A percentile compares a stretch with the other conserved stretches of the same genome.
Conservation (phyloP, 2,113 vertebrate genomes). For the Amphiprion ocellaris region DNA sequence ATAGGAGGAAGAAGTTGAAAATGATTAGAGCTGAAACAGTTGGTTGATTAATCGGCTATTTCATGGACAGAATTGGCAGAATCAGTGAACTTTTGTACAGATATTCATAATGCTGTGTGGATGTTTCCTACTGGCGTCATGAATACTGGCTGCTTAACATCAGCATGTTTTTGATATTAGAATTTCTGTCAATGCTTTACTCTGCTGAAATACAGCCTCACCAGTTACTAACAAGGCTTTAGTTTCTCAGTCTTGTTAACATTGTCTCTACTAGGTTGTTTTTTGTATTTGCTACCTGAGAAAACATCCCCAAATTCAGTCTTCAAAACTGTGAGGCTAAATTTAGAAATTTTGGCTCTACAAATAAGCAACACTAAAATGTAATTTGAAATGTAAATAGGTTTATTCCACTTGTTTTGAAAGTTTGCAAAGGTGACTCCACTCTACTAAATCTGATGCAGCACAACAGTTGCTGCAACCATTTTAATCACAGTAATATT, state of each 20-base stretch:
- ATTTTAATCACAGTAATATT: background rate
- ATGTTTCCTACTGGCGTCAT: no score
- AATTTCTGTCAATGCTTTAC: no score
- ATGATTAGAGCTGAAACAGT: background rate
- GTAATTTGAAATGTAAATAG: background rate
- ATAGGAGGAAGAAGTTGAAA: conserved; percentile 19
- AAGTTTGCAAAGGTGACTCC: background rate
- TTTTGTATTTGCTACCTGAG: background rate
- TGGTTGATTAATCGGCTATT: background rate
- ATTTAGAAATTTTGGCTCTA: no score
- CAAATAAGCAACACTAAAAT: background rate
- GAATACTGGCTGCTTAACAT: background rate
- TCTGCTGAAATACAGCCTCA: background rate
- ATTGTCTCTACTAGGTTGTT: background rate
- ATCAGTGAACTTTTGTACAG: background rate
- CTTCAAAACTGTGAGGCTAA: background rate
- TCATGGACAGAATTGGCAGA: background rate
- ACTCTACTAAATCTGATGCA: no score
- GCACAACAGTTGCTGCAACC: background rate
- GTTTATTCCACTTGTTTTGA: background rate
- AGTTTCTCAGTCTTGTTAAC: background rate
- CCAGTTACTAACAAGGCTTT: no score
- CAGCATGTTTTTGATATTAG: background rate
- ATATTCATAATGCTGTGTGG: background rate
- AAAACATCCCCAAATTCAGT: background rate